These are phyloP conservation scores for Bombus cullumanus DNA, from an alignment of 1,140 invertebrate genomes.

Conservation along the genomic window DNA sequence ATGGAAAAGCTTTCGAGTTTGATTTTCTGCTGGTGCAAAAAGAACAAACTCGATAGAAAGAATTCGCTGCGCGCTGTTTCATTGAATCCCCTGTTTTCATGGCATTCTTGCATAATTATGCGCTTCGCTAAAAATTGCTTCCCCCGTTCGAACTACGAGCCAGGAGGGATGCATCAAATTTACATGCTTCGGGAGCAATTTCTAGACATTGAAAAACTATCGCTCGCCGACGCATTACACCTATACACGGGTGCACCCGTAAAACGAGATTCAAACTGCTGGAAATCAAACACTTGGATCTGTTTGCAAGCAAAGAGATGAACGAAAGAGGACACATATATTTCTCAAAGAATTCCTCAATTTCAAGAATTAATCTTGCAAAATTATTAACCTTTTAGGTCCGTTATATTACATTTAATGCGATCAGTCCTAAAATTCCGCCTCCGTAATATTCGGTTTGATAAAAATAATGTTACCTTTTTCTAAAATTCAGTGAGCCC, in stretches of 20 bases:
- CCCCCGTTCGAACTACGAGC: too few relatives aligned
- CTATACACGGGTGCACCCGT: not conserved
- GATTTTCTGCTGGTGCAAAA: conserved; percentile 23
- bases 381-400: too few relatives aligned
- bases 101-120: conserved; percentile 41
- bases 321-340: too few relatives aligned
- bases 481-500: too few relatives aligned
- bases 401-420: too few relatives aligned
- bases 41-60: conserved; percentile 32
- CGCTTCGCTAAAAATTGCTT: conserved; percentile 35
- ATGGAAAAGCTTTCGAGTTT: conserved; percentile 48
- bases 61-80: conserved; percentile 40
- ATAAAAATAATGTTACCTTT: too few relatives aligned
- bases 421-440: too few relatives aligned
- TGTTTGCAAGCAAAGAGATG: not conserved
- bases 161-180: conserved; percentile 4
- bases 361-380: too few relatives aligned
- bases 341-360: not conserved
- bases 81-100: conserved; percentile 20
- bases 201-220: conserved; percentile 11
- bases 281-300: not conserved
- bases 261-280: not conserved
- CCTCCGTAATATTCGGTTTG: too few relatives aligned
- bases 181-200: not conserved
- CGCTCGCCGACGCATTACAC: not conserved